Evolutionary conservation across 2,113 vertebrate genomes (phyloP).

Genomic region (Craseonycteris thonglongyai): DNA sequence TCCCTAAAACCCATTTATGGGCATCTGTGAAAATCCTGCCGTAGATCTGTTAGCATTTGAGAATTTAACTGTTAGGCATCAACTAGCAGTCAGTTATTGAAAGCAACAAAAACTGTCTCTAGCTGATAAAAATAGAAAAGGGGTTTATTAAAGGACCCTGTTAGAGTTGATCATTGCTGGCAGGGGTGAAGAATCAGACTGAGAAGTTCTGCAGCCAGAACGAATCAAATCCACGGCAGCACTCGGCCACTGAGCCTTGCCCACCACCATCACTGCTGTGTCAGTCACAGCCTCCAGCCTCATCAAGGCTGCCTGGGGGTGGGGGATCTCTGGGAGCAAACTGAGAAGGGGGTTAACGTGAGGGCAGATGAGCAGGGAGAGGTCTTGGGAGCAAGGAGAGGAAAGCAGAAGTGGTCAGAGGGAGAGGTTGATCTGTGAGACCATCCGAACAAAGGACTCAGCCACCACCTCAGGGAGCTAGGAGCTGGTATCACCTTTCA

Average conservation of each 20-base stretch:
- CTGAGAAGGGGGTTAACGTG: not conserved
- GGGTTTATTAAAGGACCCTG: not conserved
- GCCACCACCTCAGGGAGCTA: not conserved
- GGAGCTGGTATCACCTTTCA: not conserved
- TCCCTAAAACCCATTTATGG: not conserved
- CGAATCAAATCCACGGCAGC: fast-evolving
- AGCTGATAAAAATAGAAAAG: not conserved
- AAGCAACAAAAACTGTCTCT: not conserved
- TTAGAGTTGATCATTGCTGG: fast-evolving
- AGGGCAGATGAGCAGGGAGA: no score
- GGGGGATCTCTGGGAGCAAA: not conserved
- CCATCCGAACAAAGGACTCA: not conserved
- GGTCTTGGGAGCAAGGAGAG: not conserved
- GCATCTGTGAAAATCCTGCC: not conserved
- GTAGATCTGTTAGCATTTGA: fast-evolving
- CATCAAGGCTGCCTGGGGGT: fast-evolving
- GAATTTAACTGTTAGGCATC: not conserved
- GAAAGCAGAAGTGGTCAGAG: not conserved
- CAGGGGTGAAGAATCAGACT: not conserved
- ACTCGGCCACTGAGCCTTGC: not conserved
- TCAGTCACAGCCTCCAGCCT: not conserved
- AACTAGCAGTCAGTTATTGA: not conserved
- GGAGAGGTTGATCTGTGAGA: not conserved
- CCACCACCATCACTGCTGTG: fast-evolving
- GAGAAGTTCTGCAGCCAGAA: not conserved